Base-by-base conservation (phyloP, 2,888 invertebrate genomes). In the Stenichneumon culpator region DNA sequence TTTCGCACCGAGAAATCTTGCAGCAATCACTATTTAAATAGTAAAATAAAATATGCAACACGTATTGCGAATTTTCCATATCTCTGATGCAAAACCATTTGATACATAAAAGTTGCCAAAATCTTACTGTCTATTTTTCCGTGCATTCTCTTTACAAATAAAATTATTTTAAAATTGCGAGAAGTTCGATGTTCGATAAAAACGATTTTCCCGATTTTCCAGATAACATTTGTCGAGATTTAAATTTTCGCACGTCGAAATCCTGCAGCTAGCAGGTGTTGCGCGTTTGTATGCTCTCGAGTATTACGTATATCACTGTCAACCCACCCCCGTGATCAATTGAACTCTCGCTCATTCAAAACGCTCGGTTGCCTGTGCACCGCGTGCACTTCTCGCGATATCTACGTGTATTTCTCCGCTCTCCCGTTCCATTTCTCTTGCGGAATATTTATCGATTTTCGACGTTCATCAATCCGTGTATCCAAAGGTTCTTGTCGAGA, bases 371-470 rank as follows among this genome's bases (percentile, higher is more conserved):
- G 60, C 28, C 28, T 22, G 25, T 39, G 60, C 73, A 73, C 39
- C 57, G 39, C 72, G 39, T 57, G 72, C 57, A 57, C 54, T 22
- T 14, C 44, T 25, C 50, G 28, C 3, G 44, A 28, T 28, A 52
- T 22, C 22, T 25, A 6, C 36, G 39, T 9, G 22, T n/a, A 9
- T 47, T n/a, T 28, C 60, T 19, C 9, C 73, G 44, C 47, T 63
- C 73, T 74, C 73, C 7, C 57, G 57, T 57, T 74, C 28, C 6
- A 0, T 74, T n/a, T 28, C 44, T 47, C 73, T 60, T 19, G 73
- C 44, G 47, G 44, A 63, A 44, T 74, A 74, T 74, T 74, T 74
- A 74, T 60, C 47, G 44, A 57, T 25, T 60, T 47, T 63, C 9
- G 44, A 22, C 22, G 57, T 39, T 47, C 44, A 47, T 74, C 73